Evolutionary conservation across 2,113 vertebrate species (phyloP).

Genomic region (Antechinus flavipes): DNA sequence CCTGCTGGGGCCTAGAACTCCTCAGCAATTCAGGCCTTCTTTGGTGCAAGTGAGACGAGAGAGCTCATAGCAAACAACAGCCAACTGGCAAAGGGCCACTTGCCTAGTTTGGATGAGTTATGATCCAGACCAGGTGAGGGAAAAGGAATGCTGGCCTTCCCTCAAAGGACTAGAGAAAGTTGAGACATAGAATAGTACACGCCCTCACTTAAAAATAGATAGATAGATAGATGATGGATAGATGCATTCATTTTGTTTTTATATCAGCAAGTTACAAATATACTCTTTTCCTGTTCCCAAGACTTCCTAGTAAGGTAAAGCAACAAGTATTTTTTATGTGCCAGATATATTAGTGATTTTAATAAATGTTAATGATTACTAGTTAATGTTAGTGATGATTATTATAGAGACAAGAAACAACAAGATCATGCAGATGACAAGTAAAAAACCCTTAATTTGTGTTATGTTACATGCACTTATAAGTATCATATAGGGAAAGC

Average conservation of each 20-base stretch:
- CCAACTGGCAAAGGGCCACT: neutral
- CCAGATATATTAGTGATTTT: neutral
- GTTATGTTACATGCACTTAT: neutral
- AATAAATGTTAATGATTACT: neutral
- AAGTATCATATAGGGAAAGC: neutral
- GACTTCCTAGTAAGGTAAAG: neutral
- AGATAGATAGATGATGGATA: neutral
- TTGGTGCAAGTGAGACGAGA: neutral
- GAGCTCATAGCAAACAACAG: neutral
- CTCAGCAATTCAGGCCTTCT: neutral
- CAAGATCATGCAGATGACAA: neutral
- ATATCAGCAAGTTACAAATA: neutral
- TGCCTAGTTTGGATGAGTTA: constrained; percentile 1
- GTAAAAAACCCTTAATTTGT: neutral
- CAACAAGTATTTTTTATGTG: neutral
- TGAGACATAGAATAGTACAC: neutral
- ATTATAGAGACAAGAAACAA: neutral
- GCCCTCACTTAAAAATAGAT: neutral
- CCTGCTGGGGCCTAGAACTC: neutral
- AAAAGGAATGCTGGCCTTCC: neutral
- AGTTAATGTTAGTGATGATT: neutral
- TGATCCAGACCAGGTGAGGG: neutral
- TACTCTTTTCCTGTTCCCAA: neutral
- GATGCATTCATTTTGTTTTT: neutral
- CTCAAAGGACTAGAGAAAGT: neutral